Base-by-base conservation (phyloP, 2,113 vertebrate genomes). In the Clarias magur region DNA sequence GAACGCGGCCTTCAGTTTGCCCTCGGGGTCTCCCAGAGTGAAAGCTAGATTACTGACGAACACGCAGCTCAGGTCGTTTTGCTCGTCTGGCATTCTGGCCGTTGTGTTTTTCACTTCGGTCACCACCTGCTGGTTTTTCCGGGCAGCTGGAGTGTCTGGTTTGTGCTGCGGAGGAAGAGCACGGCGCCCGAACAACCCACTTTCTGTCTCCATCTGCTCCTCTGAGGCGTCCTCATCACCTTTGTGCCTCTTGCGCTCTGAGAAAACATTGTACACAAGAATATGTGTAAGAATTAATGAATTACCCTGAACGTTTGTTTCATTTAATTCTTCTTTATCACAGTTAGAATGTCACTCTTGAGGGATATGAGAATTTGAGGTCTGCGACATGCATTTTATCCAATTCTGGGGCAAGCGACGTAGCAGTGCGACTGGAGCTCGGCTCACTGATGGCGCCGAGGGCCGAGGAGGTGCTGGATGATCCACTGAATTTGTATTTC, bases 41-140 rank as follows among this genome's bases (percentile, higher is more conserved):
- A 97, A 99, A 27, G 96, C 88, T 80, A 99, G 93, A 94, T 99
- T 99, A 94, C 98, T 99, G 94, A 99, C 95, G 9, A 99, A 99
- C 16, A 99, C 97, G 0, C 97, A 98, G 89, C 94, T 79, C 0
- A 86, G 91, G 1, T 99, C 97, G 54, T 97, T 97, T 62, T 94
- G 95, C 54, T 96, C 94, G 91, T 99, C 96, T 0, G 95, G 95
- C 0, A 90, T 59, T n/a, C 96, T 93, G 1, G 93, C 95, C 62
- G 94, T 94, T 38, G 91, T 0, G 3, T 95, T 75, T 42, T 38
- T 59, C 0, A 93, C 85, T 3, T 92, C 92, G 2, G 90, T 59
- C 0, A 84, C 90, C 0, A 82, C 92, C 0, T 92, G 93, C 59
- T 94, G 96, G 84, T 92, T 94, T 89, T 95, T 96, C 2, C 92